Evolutionary conservation across 2,113 vertebrate genomes (phyloP).

Genomic region (Hydropotes inermis): DNA sequence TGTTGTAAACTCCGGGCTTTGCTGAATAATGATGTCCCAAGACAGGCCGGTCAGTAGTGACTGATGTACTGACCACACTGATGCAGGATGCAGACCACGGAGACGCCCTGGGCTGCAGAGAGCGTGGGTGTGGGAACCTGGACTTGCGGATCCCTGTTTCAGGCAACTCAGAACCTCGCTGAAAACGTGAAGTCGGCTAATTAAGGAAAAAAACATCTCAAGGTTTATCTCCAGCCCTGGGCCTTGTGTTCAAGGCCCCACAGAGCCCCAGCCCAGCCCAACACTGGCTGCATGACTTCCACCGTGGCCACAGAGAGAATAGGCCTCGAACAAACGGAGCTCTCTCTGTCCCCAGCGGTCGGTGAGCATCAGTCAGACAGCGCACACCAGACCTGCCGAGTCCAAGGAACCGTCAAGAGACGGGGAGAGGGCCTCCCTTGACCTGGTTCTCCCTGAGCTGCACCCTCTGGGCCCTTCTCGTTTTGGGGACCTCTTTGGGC

Average conservation of each 20-base stretch:
- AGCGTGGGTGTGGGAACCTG: rapidly evolving
- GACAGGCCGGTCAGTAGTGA: rapidly evolving
- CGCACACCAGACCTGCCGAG: background rate
- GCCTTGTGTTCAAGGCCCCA: background rate
- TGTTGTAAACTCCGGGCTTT: rapidly evolving
- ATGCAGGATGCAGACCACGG: rapidly evolving
- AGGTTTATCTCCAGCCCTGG: background rate
- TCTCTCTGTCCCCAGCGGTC: background rate
- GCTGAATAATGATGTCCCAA: background rate
- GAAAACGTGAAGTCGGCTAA: background rate
- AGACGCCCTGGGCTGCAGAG: rapidly evolving
- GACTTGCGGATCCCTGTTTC: too few species aligned
- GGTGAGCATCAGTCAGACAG: background rate
- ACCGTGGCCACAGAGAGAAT: rapidly evolving
- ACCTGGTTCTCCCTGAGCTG: background rate
- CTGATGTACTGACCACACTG: background rate
- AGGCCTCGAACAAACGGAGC: background rate
- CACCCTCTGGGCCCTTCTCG: background rate
- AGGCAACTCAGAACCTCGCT: background rate
- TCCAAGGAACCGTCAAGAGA: rapidly evolving
- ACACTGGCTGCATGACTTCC: background rate
- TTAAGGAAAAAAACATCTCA: background rate
- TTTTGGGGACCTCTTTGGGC: rapidly evolving
- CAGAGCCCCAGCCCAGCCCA: background rate
- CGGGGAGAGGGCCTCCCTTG: too few species aligned